Evolutionary conservation across 2,797 vertebrate species (phyloP), one percentile per base, ranked within the genome.

Genomic region (Sebastes itinus): DNA sequence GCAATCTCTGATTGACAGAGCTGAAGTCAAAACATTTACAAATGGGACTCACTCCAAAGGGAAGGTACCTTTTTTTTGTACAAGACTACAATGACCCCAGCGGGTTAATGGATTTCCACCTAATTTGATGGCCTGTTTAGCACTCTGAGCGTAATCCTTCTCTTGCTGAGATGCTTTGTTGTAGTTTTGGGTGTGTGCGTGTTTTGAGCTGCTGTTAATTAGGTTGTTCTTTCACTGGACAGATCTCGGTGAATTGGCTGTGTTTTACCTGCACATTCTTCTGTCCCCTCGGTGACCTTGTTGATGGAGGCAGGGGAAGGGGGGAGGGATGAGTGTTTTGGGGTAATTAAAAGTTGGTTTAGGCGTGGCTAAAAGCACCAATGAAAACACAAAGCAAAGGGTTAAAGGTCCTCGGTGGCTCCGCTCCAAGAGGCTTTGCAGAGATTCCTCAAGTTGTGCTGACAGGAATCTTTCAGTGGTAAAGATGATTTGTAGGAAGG

Each of bases 291-390:
- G 59, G 77, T 88, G 77, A 82, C 81, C 59, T 74, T 88, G 78
- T 76, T 75, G 71, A 81, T 72, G 70, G 61, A 83, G 78, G 68
- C 5, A 14, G 64, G 62, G 54, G 63, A 18, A 54, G 60, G 54
- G 63, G 38, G 14, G 23, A 16, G 46, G 62, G 30, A 30, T 67
- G 76, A 75, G 72, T 84, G 88, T 88, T 92, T 90, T 66, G 70
- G 62, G 68, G 78, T 93, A 85, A 91, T 93, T 92, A 89, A 90
- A 87, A 81, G 83, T 76, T 33, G 61, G 67, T 83, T 89, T 74
- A 83, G 75, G 75, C 55, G 23, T 70, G 60, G 69, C 78, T 75
- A 82, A 91, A 93, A 90, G 85, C 82, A 79, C 62, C 42, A 72
- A 75, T 27, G 70, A 86, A 88, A 81, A 89, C 82, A 65, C 68